These are phyloP conservation scores for Sus cebifrons DNA, from an alignment of 2,797 vertebrate species.

Conservation along the genomic window DNA sequence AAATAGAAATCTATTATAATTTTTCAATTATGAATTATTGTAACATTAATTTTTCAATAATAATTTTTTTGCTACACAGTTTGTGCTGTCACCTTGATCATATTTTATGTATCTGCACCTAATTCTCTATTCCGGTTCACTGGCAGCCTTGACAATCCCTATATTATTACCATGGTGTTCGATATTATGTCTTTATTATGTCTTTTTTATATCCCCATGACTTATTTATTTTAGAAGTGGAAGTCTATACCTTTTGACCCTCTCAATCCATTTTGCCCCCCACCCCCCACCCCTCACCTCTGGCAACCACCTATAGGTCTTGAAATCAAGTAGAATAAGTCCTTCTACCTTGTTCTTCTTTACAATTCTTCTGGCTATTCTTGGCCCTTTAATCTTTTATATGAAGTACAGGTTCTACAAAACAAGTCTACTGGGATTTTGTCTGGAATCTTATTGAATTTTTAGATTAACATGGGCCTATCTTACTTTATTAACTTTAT, in stretches of 20 bases:
- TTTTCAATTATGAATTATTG: background rate
- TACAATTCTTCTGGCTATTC: background rate
- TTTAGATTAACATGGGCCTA: background rate
- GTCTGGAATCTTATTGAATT: slow-evolving; percentile 16
- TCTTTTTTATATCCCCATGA: background rate
- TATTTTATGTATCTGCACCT: background rate
- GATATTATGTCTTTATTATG: background rate
- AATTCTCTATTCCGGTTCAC: background rate
- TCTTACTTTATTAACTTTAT: slow-evolving; percentile 38
- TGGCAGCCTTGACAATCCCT: background rate
- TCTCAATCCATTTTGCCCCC: background rate
- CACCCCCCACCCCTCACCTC: background rate
- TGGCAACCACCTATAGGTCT: background rate
- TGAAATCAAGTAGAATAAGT: background rate
- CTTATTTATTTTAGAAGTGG: background rate
- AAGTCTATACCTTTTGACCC: background rate
- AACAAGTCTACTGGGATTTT: background rate
- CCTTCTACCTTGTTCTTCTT: background rate
- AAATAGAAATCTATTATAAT: background rate
- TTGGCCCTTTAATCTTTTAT: background rate
- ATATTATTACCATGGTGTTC: background rate
- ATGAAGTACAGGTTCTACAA: background rate
- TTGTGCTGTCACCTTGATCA: background rate
- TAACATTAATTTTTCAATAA: background rate
- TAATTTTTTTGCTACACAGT: background rate